Conservation (phyloP, 2,888 invertebrate species). For the Macrosiphum euphorbiae region DNA sequence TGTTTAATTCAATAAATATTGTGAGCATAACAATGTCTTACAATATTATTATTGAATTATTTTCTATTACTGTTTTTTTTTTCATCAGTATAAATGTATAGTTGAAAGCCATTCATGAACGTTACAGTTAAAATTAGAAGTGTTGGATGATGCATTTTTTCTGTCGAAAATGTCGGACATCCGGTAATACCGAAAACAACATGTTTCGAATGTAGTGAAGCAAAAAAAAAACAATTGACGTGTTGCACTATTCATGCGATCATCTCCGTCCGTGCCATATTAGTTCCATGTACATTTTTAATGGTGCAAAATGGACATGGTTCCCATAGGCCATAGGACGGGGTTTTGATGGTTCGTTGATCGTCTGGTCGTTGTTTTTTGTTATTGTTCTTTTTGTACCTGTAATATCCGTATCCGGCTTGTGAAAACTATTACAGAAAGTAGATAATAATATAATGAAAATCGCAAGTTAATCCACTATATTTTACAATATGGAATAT, state of each 20-base stretch:
- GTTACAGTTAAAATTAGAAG: neutral
- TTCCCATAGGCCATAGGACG: slow-evolving; percentile 60
- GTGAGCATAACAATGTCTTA: neutral
- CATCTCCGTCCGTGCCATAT: slow-evolving; percentile 58
- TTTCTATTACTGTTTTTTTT: neutral
- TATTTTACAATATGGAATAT: neutral
- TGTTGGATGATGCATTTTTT: slow-evolving; percentile 2
- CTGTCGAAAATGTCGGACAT: slow-evolving; percentile 18
- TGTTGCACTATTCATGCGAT: slow-evolving; percentile 61
- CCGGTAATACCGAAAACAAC: slow-evolving; percentile 54
- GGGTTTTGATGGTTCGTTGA: slow-evolving; percentile 61
- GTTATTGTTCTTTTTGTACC: slow-evolving; percentile 46
- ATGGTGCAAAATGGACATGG: slow-evolving; percentile 58
- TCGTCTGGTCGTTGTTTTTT: slow-evolving; percentile 53
- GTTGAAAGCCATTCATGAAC: neutral
- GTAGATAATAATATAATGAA: neutral
- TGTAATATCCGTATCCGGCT: slow-evolving; percentile 58
- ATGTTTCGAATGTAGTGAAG: slow-evolving; percentile 46
- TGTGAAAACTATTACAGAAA: slow-evolving; percentile 53
- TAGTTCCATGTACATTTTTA: slow-evolving; percentile 64
- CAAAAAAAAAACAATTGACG: slow-evolving; percentile 63
- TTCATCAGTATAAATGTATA: neutral
- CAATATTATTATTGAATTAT: neutral
- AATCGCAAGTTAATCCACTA: neutral
- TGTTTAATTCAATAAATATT: slow-evolving; percentile 3